These are phyloP conservation scores for Chionoecetes opilio DNA, from an alignment of 1,140 invertebrate species.

Conservation along the genomic window DNA sequence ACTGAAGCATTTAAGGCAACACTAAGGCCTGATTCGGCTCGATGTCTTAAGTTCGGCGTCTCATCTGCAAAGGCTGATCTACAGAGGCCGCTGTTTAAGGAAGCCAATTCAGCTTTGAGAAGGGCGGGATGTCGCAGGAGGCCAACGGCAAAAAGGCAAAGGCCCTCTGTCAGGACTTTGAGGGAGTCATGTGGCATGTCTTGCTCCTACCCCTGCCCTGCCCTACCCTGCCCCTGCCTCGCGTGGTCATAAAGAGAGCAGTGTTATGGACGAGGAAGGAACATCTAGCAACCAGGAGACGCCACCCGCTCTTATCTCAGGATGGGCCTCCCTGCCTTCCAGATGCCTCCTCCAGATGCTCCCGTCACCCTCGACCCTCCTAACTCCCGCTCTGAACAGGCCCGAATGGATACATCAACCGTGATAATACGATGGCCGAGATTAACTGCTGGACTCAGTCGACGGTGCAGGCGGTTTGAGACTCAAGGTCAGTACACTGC, in stretches of 20 bases:
- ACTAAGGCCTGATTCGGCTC: too few relatives aligned
- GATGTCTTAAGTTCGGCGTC: too few relatives aligned
- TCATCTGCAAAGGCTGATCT: too few relatives aligned
- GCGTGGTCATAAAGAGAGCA: background rate
- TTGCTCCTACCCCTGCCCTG: background rate
- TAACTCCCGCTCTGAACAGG: background rate
- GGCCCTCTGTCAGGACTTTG: background rate
- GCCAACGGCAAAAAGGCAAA: background rate
- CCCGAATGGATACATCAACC: conserved; percentile 1
- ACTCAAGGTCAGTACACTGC: background rate
- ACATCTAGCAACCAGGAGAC: conserved; percentile 17
- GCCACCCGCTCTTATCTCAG: conserved; percentile 5
- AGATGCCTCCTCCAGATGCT: conserved; percentile 12
- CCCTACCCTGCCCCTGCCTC: background rate
- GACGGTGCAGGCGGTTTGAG: background rate
- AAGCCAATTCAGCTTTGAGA: background rate
- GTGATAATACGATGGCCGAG: conserved; percentile 4
- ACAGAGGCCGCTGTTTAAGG: background rate
- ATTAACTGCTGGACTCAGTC: background rate
- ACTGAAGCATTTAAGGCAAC: too few relatives aligned
- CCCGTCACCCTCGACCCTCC: background rate
- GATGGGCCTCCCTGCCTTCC: background rate
- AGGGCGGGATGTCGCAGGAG: background rate
- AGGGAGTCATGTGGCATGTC: background rate
- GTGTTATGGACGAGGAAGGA: background rate